Base-by-base conservation (phyloP, 2,888 invertebrate species). In the Parnassius smintheus region DNA sequence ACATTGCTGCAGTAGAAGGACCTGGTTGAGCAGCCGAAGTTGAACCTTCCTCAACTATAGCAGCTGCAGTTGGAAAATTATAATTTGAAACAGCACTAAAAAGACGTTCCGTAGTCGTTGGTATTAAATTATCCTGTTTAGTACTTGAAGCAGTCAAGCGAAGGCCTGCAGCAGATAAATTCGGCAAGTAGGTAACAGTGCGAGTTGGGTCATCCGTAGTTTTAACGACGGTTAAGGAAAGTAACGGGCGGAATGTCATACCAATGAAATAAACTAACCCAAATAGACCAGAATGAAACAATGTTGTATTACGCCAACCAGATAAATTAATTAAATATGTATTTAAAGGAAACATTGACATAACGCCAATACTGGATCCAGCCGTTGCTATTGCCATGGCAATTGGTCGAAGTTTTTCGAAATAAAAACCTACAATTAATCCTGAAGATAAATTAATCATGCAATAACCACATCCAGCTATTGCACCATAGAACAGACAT, bases 371-470 rank as follows among this genome's bases (percentile, higher is more conserved):
- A 75, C 89, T 87, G 22, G 89, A 87, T 53, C 91, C 91, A 66
- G 77, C 73, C 2, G 81, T 75, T 50, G 86, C 70, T 68, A 90
- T 75, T 9, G 90, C 66, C 68, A 91, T 71, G 12, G 89, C 88
- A 48, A 90, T 41, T 2, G 89, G 77, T 22, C 91, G 79, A 42
- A 85, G 71, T 70, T 70, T 85, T 71, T 90, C 89, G 72, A 91
- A 91, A 74, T 91, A 90, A 76, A 91, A 91, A 13, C 91, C 90
- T 1, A 91, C 90, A 12, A 91, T 76, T 53, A 91, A 72, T 49
- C 70, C 70, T 48, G 83, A 74, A 7, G 85, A 70, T 82, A 91
- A 81, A 72, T 85, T 85, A 44, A 86, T 75, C 12, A 91, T 73
- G 62, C 85, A 82, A 64, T 77, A 88, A 55, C 91, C 91, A 63